These are phyloP conservation scores for Oreochromis tanganicae DNA, from an alignment of 2,113 vertebrate genomes.

Conservation along the genomic window DNA sequence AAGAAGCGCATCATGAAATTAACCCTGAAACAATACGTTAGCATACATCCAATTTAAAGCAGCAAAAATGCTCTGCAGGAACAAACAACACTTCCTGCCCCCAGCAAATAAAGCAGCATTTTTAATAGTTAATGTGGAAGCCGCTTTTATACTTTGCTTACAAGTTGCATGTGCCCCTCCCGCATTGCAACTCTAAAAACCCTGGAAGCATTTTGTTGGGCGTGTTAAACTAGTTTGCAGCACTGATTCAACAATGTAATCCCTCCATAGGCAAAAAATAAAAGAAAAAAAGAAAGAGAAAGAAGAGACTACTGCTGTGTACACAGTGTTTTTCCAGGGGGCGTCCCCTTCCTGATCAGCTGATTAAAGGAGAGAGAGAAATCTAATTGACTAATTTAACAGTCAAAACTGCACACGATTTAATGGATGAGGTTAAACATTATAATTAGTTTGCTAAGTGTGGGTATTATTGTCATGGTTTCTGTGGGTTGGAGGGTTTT, in stretches of 20 bases:
- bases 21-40: background rate
- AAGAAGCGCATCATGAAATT: background rate
- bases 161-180: background rate
- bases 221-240: background rate
- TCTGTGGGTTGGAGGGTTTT: background rate
- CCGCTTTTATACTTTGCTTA: background rate
- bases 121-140: background rate
- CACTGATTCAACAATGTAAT: background rate
- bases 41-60: background rate
- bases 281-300: background rate
- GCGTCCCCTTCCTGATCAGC: background rate
- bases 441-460: background rate
- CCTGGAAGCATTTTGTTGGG: background rate
- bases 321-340: background rate
- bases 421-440: background rate
- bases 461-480: background rate
- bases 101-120: background rate
- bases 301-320: background rate
- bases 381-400: background rate
- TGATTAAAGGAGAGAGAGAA: background rate
- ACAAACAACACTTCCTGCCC: background rate
- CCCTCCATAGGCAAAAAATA: background rate
- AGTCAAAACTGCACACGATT: background rate
- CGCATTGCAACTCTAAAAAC: background rate
- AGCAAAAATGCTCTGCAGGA: background rate